Conservation (phyloP, 53 echinoderm and acorn worm genomes). For the Zoroaster sp. region DNA sequence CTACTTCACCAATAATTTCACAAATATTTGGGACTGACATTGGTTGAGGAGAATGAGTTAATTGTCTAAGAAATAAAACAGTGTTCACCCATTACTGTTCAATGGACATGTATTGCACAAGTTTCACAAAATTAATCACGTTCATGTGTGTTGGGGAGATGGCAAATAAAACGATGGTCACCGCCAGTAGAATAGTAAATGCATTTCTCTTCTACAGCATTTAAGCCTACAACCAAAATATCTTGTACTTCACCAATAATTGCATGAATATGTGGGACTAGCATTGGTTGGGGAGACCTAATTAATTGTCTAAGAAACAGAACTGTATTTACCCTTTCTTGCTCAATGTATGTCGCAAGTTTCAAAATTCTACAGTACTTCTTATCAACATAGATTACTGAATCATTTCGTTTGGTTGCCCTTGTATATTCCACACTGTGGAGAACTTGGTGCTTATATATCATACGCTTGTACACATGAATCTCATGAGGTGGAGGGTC, state of each 20-base stretch:
- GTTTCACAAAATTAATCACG: too few relatives aligned
- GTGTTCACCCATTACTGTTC: too few relatives aligned
- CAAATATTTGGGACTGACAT: too few relatives aligned
- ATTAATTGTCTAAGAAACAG: neutral
- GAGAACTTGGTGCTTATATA: neutral
- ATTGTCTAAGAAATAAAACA: too few relatives aligned
- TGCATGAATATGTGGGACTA: neutral
- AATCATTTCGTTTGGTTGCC: constrained; percentile 1
- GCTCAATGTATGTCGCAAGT: neutral
- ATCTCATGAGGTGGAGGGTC: constrained; percentile 3
- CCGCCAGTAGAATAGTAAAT: neutral
- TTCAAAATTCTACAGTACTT: neutral
- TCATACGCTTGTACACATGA: constrained; percentile 13
- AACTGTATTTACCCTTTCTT: neutral
- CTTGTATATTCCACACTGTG: constrained; percentile 23
- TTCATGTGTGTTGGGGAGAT: neutral
- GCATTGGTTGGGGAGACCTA: neutral
- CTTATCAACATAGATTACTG: neutral
- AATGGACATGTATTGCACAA: too few relatives aligned
- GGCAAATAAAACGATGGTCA: constrained; percentile 1
- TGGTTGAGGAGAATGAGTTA: too few relatives aligned
- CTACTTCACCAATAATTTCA: too few relatives aligned
- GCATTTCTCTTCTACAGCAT: neutral
- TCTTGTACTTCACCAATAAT: neutral
- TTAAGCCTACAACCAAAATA: neutral